Evolutionary conservation across 2,113 vertebrate species (phyloP), one percentile per base, ranked within the genome.

Genomic region (Alligator mississippiensis): DNA sequence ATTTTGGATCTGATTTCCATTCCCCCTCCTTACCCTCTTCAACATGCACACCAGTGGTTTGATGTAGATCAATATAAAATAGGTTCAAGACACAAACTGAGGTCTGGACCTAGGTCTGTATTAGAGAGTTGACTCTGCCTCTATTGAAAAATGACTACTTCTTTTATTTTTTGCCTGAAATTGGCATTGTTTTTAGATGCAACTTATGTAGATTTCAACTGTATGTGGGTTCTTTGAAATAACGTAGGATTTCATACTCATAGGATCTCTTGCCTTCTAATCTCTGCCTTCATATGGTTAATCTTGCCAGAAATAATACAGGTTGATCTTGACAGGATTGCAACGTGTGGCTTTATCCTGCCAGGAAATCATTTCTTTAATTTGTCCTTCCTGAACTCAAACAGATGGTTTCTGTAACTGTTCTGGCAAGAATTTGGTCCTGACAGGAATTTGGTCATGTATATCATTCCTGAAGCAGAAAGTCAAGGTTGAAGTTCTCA

Each of bases 311-410:
- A 91, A 93, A 87, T 82, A 93, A 93, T 70, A 82, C 89, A 54
- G 62, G 83, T 58, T 93, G 70, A 93, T 84, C 76, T 89, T 91
- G 59, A 95, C 59, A 84, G 58, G 55, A 91, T 87, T 93, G 93
- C 83, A 91, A 58, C 55, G n/a, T 84, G 63, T 1, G 0, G 63
- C 62, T 87, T 93, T 81, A 74, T 55, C 10, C 0, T 87, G 70
- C 70, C 77, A 91, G 87, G 70, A 89, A 93, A 84, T 63, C 1
- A 82, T 91, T 93, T 87, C 80, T 95, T 91, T 59, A 82, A 94
- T 80, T 82, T 74, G 68, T 57, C 81, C 84, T 88, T 82, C 1
- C 0, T 83, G 89, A 80, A 75, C 78, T 93, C 75, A 77, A n/a
- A 58, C 86, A 93, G 82, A 89, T 61, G 64, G 0, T 55, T 94